phyloP scores from a whole-genome alignment of 30 jellyfish, hydroid and myxozoan species.

The Phacellophora camtschatica region DNA sequence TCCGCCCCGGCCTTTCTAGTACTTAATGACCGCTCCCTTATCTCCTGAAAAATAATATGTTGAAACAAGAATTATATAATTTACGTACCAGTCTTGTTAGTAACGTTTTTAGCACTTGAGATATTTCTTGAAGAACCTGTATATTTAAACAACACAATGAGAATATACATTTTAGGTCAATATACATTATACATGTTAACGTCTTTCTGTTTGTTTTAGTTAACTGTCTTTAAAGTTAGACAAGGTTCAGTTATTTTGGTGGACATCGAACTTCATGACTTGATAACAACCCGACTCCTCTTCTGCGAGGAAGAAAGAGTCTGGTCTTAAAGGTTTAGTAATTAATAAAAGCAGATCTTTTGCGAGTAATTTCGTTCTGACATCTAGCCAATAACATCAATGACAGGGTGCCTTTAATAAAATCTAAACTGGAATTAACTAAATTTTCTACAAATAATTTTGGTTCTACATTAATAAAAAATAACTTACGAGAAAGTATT shows the following conservation, averaged over 20 bases:
- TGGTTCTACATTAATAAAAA: not conserved
- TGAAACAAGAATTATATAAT: not conserved
- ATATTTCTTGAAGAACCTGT: conserved; percentile 67
- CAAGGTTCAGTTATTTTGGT: too few relatives aligned
- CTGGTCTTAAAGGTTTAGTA: too few relatives aligned
- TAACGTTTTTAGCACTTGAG: conserved; percentile 30
- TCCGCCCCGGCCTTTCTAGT: not conserved
- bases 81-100: conserved; percentile 26
- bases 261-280: too few relatives aligned
- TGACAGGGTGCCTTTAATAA: too few relatives aligned
- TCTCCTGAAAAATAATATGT: not conserved
- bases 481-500: conserved; percentile 62
- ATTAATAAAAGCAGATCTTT: too few relatives aligned
- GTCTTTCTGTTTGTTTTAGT: too few relatives aligned
- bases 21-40: not conserved
- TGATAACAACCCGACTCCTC: too few relatives aligned
- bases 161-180: not conserved
- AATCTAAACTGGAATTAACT: too few relatives aligned
- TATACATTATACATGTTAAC: not conserved
- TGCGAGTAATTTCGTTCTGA: too few relatives aligned
- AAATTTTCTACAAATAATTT: too few relatives aligned
- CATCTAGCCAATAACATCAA: too few relatives aligned
- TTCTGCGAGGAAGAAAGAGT: too few relatives aligned
- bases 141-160: not conserved
- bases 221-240: not conserved